These are phyloP conservation scores for Myanophis thanlyinensis DNA, from an alignment of 2,113 vertebrate species.

Conservation along the genomic window DNA sequence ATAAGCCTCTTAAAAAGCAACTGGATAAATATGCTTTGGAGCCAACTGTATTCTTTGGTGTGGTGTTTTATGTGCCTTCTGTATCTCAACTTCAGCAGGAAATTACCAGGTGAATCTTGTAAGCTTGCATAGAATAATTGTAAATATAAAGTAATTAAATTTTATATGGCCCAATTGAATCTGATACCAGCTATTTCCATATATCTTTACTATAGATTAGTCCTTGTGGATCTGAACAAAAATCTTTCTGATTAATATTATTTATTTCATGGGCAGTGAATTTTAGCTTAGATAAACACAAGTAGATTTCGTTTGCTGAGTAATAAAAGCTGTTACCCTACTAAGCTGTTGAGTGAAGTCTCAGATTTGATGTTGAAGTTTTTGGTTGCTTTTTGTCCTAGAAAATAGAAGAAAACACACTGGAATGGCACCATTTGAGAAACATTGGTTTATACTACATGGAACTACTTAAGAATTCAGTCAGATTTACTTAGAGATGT, in stretches of 20 bases:
- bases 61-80: conserved; percentile 92
- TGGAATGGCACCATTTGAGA: neutral
- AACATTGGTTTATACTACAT: neutral
- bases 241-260: neutral
- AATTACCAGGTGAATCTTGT: conserved; percentile 85
- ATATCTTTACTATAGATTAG: neutral
- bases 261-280: neutral
- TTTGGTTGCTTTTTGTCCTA: neutral
- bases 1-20: conserved; percentile 98
- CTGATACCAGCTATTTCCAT: neutral
- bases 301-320: neutral
- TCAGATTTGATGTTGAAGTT: neutral
- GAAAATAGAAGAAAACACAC: neutral
- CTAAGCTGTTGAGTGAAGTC: neutral
- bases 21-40: conserved; percentile 94
- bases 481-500: neutral
- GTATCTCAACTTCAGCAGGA: conserved; percentile 93
- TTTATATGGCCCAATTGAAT: neutral
- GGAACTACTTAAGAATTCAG: neutral
- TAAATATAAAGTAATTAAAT: neutral
- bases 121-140: neutral
- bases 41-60: conserved; percentile 95
- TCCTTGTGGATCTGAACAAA: neutral
- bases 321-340: neutral
- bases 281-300: neutral